These are phyloP conservation scores for Eriosoma lanigerum DNA, from an alignment of 1,140 invertebrate genomes.

Conservation along the genomic window DNA sequence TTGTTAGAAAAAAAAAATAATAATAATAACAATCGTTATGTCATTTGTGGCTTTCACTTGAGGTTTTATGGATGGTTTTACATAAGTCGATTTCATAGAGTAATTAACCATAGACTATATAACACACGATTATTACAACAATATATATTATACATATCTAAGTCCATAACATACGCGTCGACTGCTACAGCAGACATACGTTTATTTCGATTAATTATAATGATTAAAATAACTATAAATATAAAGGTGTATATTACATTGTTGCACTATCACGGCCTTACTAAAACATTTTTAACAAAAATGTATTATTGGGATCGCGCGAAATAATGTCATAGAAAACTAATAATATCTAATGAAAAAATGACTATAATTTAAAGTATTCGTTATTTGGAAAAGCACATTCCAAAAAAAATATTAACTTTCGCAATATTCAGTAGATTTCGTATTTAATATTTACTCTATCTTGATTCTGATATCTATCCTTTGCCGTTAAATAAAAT, in stretches of 20 bases:
- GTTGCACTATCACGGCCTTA: not conserved
- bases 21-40: slow-evolving; percentile 1
- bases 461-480: too few relatives aligned
- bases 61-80: slow-evolving; percentile 22
- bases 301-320: not conserved
- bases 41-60: slow-evolving; percentile 28
- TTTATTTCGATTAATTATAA: slow-evolving; percentile 3
- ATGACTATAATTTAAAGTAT: too few relatives aligned
- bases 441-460: too few relatives aligned
- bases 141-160: not conserved
- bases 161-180: not conserved
- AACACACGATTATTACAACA: not conserved
- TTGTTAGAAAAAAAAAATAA: slow-evolving; percentile 12
- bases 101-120: not conserved
- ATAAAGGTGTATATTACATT: not conserved
- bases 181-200: too few relatives aligned
- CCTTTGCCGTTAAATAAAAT: too few relatives aligned
- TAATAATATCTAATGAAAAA: too few relatives aligned
- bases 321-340: not conserved
- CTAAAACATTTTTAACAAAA: not conserved
- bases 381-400: too few relatives aligned
- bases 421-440: too few relatives aligned
- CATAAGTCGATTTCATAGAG: not conserved
- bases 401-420: too few relatives aligned
- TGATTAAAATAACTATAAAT: not conserved